phyloP scores from a whole-genome alignment of 2,113 vertebrate species.

The Bubo scandiacus region DNA sequence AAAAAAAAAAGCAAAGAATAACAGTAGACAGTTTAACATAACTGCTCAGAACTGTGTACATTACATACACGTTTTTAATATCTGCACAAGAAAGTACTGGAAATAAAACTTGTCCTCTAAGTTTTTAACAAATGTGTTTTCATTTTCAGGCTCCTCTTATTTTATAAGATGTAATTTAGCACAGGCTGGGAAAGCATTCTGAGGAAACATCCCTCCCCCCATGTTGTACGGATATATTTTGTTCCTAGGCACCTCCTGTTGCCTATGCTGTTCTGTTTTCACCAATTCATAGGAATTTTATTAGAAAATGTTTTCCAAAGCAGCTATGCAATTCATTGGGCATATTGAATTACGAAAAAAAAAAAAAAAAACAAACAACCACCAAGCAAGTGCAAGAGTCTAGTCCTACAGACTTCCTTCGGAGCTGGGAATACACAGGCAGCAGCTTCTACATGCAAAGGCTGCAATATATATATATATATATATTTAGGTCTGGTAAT shows the following conservation, averaged over 20 bases:
- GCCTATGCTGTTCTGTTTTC: constrained; percentile 1
- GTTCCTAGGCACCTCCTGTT: constrained; percentile 30
- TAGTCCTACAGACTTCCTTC: not conserved
- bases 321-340: not conserved
- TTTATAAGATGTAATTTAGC: not conserved
- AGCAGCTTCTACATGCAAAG: not conserved
- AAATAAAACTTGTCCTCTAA: not conserved
- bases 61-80: not conserved
- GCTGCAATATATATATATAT: not conserved
- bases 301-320: not conserved
- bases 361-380: not conserved
- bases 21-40: not conserved
- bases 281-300: not conserved
- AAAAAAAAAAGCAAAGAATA: not conserved
- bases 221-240: not conserved
- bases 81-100: not conserved
- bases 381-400: not conserved
- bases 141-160: not conserved
- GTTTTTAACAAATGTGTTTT: not conserved
- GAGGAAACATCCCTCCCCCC: not conserved
- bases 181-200: not conserved
- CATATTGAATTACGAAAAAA: not conserved
- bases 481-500: not conserved
- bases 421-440: not conserved
- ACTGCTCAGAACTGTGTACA: accelerated